Evolutionary conservation across 2,797 vertebrate genomes (phyloP).

Genomic region (Masticophis lateralis): DNA sequence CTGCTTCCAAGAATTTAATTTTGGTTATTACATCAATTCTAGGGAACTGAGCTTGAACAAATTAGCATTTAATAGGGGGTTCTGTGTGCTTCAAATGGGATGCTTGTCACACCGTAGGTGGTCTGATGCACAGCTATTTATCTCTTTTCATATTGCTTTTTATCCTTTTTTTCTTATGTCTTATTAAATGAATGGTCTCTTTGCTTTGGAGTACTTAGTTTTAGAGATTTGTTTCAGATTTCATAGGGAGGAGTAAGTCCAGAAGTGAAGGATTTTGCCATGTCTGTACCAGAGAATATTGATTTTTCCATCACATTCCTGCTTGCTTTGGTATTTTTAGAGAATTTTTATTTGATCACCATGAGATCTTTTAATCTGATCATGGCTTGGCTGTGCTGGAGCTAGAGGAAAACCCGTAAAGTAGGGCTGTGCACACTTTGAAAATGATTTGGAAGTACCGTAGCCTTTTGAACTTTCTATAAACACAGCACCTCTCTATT

Average conservation of each 20-base stretch:
- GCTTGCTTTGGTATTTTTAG: not conserved
- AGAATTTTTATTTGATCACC: not conserved
- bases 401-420: not conserved
- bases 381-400: not conserved
- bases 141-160: not conserved
- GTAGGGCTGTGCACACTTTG: not conserved
- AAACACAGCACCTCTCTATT: not conserved
- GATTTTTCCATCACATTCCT: not conserved
- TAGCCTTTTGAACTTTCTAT: not conserved
- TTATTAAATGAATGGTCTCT: not conserved
- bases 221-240: not conserved
- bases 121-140: not conserved
- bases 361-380: not conserved
- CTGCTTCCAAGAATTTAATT: conserved; percentile 1
- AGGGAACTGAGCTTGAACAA: not conserved
- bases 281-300: not conserved
- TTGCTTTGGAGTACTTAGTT: not conserved
- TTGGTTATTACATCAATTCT: not conserved
- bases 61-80: not conserved
- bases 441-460: not conserved
- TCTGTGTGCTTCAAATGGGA: not conserved
- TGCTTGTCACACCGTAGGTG: not conserved
- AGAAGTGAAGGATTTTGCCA: not conserved
- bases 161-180: not conserved
- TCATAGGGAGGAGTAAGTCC: not conserved